Conservation (phyloP, 1,140 invertebrate genomes). For the Drosophila burlai region DNA sequence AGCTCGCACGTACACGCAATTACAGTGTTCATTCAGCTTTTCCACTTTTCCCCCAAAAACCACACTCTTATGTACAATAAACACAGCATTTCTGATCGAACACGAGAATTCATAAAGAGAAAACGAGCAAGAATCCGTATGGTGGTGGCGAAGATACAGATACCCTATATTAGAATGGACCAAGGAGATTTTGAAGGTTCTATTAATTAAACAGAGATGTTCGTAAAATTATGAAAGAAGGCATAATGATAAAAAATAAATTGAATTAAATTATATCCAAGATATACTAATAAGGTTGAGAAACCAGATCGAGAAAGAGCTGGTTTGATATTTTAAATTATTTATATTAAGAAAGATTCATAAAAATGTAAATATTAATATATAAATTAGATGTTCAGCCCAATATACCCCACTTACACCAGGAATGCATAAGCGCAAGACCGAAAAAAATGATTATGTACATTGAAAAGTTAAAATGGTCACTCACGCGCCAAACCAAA, state of each 20-base stretch:
- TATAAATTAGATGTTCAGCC: neutral
- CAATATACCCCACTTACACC: neutral
- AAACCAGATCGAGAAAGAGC: neutral
- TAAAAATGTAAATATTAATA: neutral
- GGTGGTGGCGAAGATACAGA: neutral
- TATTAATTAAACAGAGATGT: neutral
- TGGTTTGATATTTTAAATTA: too few species aligned
- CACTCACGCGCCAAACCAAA: slow-evolving; percentile 66
- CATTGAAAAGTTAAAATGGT: slow-evolving; percentile 74
- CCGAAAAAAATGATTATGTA: slow-evolving; percentile 73
- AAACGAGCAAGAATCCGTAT: slow-evolving; percentile 27
- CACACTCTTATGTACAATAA: slow-evolving; percentile 23
- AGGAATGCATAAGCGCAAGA: slow-evolving; percentile 40
- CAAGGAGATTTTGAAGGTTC: neutral
- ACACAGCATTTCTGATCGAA: slow-evolving; percentile 11
- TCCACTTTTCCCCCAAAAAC: slow-evolving; percentile 42
- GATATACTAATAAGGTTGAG: neutral
- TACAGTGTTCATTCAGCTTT: slow-evolving; percentile 45
- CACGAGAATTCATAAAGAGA: slow-evolving; percentile 43
- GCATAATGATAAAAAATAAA: neutral
- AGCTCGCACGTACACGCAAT: slow-evolving; percentile 43
- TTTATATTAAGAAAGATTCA: too few species aligned
- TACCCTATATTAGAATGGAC: slow-evolving; percentile 2
- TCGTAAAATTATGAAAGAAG: neutral
- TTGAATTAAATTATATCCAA: neutral